phyloP scores from a whole-genome alignment of 1,140 invertebrate species.

The Anastrepha obliqua region DNA sequence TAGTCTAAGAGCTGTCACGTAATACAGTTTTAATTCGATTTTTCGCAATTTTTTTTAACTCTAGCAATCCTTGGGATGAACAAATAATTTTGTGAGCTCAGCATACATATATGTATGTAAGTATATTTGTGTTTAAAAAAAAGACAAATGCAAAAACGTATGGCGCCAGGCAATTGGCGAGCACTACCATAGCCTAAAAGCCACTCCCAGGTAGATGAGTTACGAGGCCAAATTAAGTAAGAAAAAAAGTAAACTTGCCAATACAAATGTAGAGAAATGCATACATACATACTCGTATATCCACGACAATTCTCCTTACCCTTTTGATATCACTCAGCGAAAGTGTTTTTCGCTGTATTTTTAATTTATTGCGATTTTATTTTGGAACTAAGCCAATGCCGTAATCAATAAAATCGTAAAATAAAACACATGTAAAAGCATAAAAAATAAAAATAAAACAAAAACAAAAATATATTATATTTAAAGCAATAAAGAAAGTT shows the following conservation, averaged over 20 bases:
- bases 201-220: no score
- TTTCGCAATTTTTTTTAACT: no score
- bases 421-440: conserved; percentile 7
- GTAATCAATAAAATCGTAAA: conserved; percentile 31
- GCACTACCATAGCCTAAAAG: no score
- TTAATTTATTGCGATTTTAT: conserved; percentile 9
- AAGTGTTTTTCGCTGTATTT: neutral
- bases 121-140: no score
- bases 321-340: neutral
- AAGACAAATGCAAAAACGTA: no score
- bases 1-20: no score
- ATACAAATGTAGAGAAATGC: neutral
- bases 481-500: conserved; percentile 14
- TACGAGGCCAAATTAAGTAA: no score
- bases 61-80: no score
- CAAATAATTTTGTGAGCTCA: no score
- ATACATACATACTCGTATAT: neutral
- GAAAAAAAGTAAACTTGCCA: neutral
- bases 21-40: no score
- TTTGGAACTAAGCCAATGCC: conserved; percentile 18
- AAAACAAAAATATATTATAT: neutral
- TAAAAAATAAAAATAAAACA: neutral
- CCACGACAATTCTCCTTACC: neutral
- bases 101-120: no score
- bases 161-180: no score